Percentiles rank a stretch among this genome's conserved stretches.
Conservation (phyloP, 2,888 invertebrate species). For the Tinea trinotella region DNA sequence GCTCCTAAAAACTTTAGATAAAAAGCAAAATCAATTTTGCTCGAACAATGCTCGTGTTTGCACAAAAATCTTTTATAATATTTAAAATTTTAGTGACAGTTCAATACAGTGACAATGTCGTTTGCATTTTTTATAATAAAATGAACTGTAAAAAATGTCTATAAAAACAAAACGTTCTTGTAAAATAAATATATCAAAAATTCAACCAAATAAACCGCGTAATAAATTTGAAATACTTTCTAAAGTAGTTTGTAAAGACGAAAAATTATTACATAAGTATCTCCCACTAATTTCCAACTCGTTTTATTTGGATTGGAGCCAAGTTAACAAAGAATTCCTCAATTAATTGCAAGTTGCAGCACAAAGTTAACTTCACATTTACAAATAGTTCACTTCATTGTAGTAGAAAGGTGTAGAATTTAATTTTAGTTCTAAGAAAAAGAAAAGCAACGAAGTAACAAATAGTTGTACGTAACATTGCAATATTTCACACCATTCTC, state of each 20-base stretch:
- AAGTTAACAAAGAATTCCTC: conserved; percentile 12
- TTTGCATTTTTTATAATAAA: too few species aligned
- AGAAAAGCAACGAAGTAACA: conserved; percentile 3
- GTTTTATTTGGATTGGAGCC: conserved; percentile 4
- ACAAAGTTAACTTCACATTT: conserved; percentile 2
- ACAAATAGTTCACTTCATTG: conserved; percentile 10
- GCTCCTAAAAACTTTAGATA: too few species aligned
- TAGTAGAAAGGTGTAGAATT: conserved; percentile 7
- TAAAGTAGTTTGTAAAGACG: background rate
- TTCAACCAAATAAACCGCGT: background rate
- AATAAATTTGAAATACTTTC: background rate
- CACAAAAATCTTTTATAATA: too few species aligned
- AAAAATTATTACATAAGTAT: background rate
- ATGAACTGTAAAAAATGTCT: too few species aligned
- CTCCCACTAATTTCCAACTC: background rate
- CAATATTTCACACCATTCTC: background rate
- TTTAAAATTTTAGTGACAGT: too few species aligned
- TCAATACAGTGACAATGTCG: too few species aligned
- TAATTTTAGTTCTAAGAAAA: conserved; percentile 14
- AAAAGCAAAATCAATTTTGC: too few species aligned
- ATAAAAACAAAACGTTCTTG: too few species aligned
- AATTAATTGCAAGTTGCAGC: conserved; percentile 9
- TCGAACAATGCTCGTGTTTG: too few species aligned
- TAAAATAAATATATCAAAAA: too few species aligned
- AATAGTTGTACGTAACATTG: conserved; percentile 8